Evolutionary conservation across 2,888 invertebrate species (phyloP).

Genomic region (Athalia circularis): DNA sequence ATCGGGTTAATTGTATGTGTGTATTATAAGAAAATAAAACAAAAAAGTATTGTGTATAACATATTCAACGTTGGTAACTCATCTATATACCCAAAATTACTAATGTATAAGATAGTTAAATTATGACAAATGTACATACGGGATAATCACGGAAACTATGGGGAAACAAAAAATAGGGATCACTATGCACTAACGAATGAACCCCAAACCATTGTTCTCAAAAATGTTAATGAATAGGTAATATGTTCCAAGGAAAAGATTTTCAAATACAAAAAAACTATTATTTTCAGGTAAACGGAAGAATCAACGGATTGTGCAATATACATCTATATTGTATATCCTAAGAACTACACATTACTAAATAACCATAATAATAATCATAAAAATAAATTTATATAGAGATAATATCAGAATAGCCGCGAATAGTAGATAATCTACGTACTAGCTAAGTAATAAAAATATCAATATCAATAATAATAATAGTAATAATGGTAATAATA

Average conservation of each 20-base stretch:
- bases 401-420: slow-evolving; percentile 38
- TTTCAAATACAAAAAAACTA: too few species aligned
- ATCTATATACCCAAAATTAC: slow-evolving; percentile 31
- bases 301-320: too few species aligned
- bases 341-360: neutral
- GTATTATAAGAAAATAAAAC: neutral
- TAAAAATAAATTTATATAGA: slow-evolving; percentile 16
- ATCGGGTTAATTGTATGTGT: neutral
- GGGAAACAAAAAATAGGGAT: too few species aligned
- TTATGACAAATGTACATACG: neutral
- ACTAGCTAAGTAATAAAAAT: slow-evolving; percentile 50
- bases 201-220: too few species aligned
- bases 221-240: neutral
- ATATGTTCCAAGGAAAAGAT: too few species aligned
- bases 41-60: too few species aligned
- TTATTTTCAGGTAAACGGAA: too few species aligned
- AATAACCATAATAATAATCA: neutral
- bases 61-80: slow-evolving; percentile 46
- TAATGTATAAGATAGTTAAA: neutral
- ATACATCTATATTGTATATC: too few species aligned
- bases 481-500: slow-evolving; percentile 50
- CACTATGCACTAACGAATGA: too few species aligned
- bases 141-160: neutral
- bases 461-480: slow-evolving; percentile 48
- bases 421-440: slow-evolving; percentile 25